A percentile compares a stretch with the other conserved stretches of the same genome.
phyloP scores from a whole-genome alignment of 35 echinoderm and acorn worm species.

The Hemicentrotus pulcherrimus region DNA sequence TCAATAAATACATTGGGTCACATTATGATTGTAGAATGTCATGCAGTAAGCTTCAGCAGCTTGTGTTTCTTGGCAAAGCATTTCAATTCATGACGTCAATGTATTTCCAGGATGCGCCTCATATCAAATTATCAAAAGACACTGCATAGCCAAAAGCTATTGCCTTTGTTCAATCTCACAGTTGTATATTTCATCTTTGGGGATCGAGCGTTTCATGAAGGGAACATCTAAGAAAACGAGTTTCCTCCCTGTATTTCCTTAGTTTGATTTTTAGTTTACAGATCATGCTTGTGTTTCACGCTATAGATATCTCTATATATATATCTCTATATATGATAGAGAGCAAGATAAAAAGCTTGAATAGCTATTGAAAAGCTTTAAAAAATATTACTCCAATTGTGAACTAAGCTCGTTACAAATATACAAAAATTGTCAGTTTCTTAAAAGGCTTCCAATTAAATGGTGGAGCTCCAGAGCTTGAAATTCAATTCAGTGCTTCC shows the following conservation, averaged over 20 bases:
- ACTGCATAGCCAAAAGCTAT: not conserved
- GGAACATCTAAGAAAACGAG: not conserved
- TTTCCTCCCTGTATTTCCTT: not conserved
- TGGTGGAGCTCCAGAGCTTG: not conserved
- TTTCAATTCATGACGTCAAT: not conserved
- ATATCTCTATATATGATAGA: too few relatives aligned
- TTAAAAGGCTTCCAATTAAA: not conserved
- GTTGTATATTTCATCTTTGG: not conserved
- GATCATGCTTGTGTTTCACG: not conserved
- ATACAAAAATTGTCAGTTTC: not conserved
- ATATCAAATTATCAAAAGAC: not conserved
- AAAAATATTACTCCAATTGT: not conserved
- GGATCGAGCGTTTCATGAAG: not conserved
- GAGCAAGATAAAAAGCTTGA: not conserved
- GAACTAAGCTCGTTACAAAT: not conserved
- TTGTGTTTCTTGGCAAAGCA: not conserved
- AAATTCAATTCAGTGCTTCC: not conserved
- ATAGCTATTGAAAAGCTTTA: not conserved
- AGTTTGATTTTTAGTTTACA: not conserved
- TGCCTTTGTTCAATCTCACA: not conserved
- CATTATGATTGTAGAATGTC: not conserved
- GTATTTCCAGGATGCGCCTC: not conserved
- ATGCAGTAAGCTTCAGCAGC: not conserved
- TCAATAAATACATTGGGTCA: too few relatives aligned
- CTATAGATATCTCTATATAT: too few relatives aligned